Evolutionary conservation across 2,797 vertebrate species (phyloP), one percentile per base, ranked within the genome.

Genomic region (Sylvilagus floridanus): DNA sequence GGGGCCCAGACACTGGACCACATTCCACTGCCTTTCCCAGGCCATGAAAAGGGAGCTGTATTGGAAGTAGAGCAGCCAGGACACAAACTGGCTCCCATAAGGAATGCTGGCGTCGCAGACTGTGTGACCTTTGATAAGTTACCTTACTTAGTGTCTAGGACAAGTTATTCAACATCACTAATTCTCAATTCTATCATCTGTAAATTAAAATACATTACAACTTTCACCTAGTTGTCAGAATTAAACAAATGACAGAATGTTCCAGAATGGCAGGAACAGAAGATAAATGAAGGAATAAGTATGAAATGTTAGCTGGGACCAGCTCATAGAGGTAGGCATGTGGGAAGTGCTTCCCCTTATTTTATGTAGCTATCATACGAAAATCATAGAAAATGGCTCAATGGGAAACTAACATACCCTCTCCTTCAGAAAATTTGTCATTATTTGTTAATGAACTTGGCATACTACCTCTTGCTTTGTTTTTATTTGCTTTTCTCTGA

Each of bases 401-500:
- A 21, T 66, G 37, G 35, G 35, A 69, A 90, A 69, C 11, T 62
- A 88, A 79, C 28, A 84, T 30, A 83, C 14, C 3, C 24, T 52
- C 72, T 13, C 17, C 66, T 89, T 93, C 42, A 92, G 71, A 75
- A 71, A 5, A 82, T 66, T 72, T 57, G 12, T 2, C 76, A 54
- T 13, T 71, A 50, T 88, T 91, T 83, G 47, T 84, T 90, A 76
- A 89, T 4, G 35, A 65, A 82, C 90, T 72, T 83, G 22, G 7
- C n/a, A 86, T 35, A 47, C 26, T 78, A 89, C 60, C 22, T 69
- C 81, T 84, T 89, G 32, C 11, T 93, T 85, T 75, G 60, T 78
- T 93, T 22, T 87, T 79, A 68, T 81, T 81, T 93, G 68, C 28
- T 93, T 94, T 50, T 91, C 26, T 91, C 60, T 91, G 75, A 90